Evolutionary conservation across 2,888 invertebrate species (phyloP).

Genomic region (Amphipyra berbera): DNA sequence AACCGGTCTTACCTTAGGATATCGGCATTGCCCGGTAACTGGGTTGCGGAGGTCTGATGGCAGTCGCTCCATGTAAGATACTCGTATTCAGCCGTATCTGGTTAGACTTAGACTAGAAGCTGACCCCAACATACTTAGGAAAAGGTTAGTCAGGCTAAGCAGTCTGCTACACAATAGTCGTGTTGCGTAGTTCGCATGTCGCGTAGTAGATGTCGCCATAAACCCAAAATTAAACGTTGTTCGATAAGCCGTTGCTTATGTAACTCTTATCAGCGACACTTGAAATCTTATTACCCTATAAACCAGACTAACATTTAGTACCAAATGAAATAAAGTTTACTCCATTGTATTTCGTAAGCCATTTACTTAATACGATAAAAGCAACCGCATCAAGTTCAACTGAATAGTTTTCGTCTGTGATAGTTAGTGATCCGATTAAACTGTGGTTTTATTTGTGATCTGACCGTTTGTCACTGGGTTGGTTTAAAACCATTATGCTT

Average conservation of each 20-base stretch:
- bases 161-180: too few species aligned
- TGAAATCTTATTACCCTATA: slow-evolving; percentile 18
- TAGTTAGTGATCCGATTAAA: slow-evolving; percentile 36
- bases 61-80: too few species aligned
- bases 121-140: too few species aligned
- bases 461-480: background rate
- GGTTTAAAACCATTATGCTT: slow-evolving; percentile 1
- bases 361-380: slow-evolving; percentile 6
- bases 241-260: background rate
- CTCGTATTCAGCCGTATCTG: too few species aligned
- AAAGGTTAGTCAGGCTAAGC: too few species aligned
- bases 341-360: slow-evolving; percentile 2
- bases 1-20: too few species aligned
- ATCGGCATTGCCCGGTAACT: too few species aligned
- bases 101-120: too few species aligned
- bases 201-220: too few species aligned
- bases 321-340: slow-evolving; percentile 3
- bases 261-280: background rate
- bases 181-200: too few species aligned
- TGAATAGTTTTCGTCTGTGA: slow-evolving; percentile 9
- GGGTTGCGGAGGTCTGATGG: too few species aligned
- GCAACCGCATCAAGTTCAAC: slow-evolving; percentile 17
- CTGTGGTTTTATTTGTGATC: slow-evolving; percentile 38
- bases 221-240: background rate
- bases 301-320: background rate